These are phyloP conservation scores for Caenorhabditis macrosperma DNA, from an alignment of 2,888 invertebrate species.

Conservation along the genomic window DNA sequence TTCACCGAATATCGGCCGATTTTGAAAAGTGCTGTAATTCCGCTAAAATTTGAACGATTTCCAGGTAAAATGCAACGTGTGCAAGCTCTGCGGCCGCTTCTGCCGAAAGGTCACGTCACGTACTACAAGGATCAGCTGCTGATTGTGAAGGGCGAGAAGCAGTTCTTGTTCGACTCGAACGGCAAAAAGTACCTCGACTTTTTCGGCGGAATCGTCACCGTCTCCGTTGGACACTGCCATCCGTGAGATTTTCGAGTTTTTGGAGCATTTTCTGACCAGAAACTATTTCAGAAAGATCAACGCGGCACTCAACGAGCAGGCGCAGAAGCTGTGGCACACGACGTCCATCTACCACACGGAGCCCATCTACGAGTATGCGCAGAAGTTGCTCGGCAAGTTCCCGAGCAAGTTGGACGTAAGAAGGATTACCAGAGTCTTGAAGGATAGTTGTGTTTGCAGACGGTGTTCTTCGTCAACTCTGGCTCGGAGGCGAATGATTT, in stretches of 20 bases:
- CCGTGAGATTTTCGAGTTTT: conserved; percentile 84
- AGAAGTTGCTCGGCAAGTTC: conserved; percentile 87
- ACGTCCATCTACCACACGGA: conserved; percentile 93
- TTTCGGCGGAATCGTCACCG: conserved; percentile 96
- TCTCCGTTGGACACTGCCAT: conserved; percentile 97
- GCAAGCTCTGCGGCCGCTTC: conserved; percentile 67
- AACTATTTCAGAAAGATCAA: conserved; percentile 87
- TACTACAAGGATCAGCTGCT: conserved; percentile 83
- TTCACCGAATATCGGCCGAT: no score
- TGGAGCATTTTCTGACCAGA: neutral
- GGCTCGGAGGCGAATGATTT: conserved; percentile 98
- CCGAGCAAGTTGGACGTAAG: conserved; percentile 92
- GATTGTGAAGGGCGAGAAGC: conserved; percentile 83
- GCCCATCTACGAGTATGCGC: conserved; percentile 91
- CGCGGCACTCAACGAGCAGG: conserved; percentile 88
- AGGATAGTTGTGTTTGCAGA: conserved; percentile 82
- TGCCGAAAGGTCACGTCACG: conserved; percentile 70
- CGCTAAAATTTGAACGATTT: no score
- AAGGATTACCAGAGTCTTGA: no score
- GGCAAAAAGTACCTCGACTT: conserved; percentile 89
- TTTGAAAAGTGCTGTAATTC: no score
- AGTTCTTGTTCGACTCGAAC: conserved; percentile 69
- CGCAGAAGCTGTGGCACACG: conserved; percentile 90
- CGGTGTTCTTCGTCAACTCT: conserved; percentile 94
- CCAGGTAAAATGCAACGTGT: conserved; percentile 69